Evolutionary conservation across 2,797 vertebrate genomes (phyloP), one percentile per base, ranked within the genome.

Genomic region (Gephyroberyx darwinii): DNA sequence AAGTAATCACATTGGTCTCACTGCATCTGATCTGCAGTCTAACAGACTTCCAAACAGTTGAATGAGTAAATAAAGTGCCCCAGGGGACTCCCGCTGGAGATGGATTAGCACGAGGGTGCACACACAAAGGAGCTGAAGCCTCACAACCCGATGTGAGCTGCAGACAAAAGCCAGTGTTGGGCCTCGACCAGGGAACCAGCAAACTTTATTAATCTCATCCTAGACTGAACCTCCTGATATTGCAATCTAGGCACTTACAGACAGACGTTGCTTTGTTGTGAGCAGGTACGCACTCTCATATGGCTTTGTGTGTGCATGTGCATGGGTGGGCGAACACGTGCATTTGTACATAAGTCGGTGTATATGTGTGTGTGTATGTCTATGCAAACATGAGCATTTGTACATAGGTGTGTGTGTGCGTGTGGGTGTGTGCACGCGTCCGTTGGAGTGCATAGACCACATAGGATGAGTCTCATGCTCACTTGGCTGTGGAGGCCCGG

Each of bases 1-100:
- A 93, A 93, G 93, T 95, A 95, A 96, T 95, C 89, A 93, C 93
- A 95, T 95, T 96, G 95, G 94, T 94, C 95, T 94, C 94, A 94
- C 93, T 92, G 92, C 88, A 91, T 94, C 94, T 94, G 87, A 94
- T 95, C 93, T 92, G 91, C 94, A 92, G 92, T 92, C 90, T 95
- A 95, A 95, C 94, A 95, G 94, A 95, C 94, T 95, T 94, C 94
- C 94, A 93, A 94, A 94, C 92, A 92, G 94, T 94, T 95, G 94
- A 94, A 93, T 90, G 91, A 94, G 94, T 95, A 96, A 95, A 97
- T 95, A 96, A 95, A 96, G 92, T 92, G 91, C 94, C 92, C 82
- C 91, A 70, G 93, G 93, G 93, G 93, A 92, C 83, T 93, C 31
- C 91, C 88, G 84, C 93, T 91, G 91, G 91, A 94, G 94, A 94